Percentiles rank a stretch among this genome's conserved stretches.
These are phyloP conservation scores for Phengaris arion DNA, from an alignment of 2,888 invertebrate species.

Conservation along the genomic window DNA sequence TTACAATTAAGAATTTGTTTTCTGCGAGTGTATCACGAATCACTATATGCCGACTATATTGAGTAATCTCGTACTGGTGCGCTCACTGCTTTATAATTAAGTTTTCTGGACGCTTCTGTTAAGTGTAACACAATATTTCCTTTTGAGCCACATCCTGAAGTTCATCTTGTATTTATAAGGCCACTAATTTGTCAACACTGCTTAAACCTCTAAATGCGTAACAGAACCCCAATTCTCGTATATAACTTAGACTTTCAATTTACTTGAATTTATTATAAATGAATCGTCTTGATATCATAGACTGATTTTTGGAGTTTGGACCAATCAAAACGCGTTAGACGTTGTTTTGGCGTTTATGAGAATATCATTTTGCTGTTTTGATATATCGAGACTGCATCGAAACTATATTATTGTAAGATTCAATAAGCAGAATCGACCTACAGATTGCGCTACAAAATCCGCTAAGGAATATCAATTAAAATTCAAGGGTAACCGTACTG, in stretches of 20 bases:
- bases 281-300: too few species aligned
- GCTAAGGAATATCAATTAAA: neutral
- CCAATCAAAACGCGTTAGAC: too few species aligned
- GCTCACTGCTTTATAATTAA: neutral
- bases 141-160: neutral
- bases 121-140: neutral
- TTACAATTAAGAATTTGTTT: neutral
- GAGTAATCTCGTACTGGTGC: neutral
- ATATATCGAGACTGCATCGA: too few species aligned
- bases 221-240: too few species aligned
- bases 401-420: too few species aligned
- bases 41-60: neutral
- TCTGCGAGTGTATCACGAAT: neutral
- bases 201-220: neutral
- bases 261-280: too few species aligned
- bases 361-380: too few species aligned
- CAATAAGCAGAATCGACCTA: too few species aligned
- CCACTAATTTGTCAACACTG: neutral
- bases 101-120: neutral
- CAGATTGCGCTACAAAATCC: neutral
- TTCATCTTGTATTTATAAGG: neutral
- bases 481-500: neutral
- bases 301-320: too few species aligned
- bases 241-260: too few species aligned
- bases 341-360: too few species aligned